Conservation (phyloP, 2,797 vertebrate genomes). For the Cichlasoma orientale region DNA sequence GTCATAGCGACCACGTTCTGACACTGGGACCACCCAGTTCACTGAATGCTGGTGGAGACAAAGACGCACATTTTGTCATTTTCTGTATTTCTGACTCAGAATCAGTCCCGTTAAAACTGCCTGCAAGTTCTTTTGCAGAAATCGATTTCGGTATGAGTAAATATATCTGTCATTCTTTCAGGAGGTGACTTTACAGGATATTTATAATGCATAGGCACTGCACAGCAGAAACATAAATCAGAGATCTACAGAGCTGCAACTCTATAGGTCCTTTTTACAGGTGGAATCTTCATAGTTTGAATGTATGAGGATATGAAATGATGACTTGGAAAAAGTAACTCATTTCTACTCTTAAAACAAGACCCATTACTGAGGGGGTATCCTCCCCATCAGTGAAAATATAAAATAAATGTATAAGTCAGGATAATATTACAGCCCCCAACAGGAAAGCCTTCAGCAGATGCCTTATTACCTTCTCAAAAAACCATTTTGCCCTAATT, state of each 20-base stretch:
- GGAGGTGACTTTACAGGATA: not conserved
- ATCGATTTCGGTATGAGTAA: not conserved
- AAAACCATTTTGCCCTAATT: no score
- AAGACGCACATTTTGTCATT: not conserved
- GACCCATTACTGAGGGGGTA: no score
- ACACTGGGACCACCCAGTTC: conserved; percentile 90
- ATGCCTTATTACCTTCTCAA: no score
- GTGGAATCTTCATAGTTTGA: not conserved
- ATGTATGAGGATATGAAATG: not conserved
- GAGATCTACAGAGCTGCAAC: not conserved
- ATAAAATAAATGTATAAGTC: no score
- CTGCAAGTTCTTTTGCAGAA: not conserved
- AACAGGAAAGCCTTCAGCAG: no score
- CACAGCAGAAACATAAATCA: not conserved
- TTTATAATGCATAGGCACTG: not conserved
- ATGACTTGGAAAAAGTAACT: not conserved
- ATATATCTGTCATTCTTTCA: not conserved
- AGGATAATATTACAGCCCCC: no score
- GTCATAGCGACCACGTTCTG: conserved; percentile 91
- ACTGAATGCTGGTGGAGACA: conserved; percentile 79
- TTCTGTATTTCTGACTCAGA: not conserved
- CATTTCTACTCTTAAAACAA: not conserved
- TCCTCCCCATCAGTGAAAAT: no score
- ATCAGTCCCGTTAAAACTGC: not conserved
- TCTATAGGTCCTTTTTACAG: not conserved